Percentiles rank a stretch among this genome's conserved stretches.
These are phyloP conservation scores for Pheucticus melanocephalus DNA, from an alignment of 2,113 vertebrate species.

Conservation along the genomic window DNA sequence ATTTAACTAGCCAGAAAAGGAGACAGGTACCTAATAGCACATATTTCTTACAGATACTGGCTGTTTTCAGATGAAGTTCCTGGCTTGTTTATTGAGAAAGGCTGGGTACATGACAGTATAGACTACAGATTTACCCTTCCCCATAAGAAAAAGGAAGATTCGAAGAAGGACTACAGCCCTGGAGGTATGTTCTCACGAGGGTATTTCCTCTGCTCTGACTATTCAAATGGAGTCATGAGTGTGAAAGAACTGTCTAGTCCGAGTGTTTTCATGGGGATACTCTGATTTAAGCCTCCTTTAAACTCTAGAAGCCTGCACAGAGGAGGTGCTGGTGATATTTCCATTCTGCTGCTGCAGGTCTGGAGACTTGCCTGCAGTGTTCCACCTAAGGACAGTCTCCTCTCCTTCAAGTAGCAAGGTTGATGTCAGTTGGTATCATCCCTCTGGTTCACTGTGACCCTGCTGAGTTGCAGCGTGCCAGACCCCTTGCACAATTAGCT, in stretches of 20 bases:
- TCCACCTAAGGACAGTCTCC: neutral
- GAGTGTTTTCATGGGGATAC: neutral
- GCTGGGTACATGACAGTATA: conserved; percentile 93
- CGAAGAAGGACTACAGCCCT: conserved; percentile 51
- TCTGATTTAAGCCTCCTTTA: neutral
- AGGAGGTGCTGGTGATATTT: neutral
- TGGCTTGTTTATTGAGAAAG: conserved; percentile 94
- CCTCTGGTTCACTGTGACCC: neutral
- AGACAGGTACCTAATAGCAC: neutral
- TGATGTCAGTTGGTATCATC: neutral
- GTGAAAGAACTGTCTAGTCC: neutral
- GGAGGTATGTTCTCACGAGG: conserved; percentile 51
- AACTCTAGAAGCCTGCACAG: neutral
- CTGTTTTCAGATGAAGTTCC: conserved; percentile 95
- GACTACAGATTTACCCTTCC: conserved; percentile 86
- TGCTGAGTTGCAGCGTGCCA: neutral
- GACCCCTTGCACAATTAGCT: neutral
- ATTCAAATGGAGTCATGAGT: neutral
- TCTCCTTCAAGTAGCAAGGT: neutral
- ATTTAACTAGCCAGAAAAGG: neutral
- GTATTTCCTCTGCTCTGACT: neutral
- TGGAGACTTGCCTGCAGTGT: neutral
- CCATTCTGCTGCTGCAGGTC: neutral
- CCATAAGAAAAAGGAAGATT: conserved; percentile 71
- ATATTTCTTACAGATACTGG: conserved; percentile 85